Base-by-base conservation (phyloP, 1,140 invertebrate genomes). In the Musca domestica region DNA sequence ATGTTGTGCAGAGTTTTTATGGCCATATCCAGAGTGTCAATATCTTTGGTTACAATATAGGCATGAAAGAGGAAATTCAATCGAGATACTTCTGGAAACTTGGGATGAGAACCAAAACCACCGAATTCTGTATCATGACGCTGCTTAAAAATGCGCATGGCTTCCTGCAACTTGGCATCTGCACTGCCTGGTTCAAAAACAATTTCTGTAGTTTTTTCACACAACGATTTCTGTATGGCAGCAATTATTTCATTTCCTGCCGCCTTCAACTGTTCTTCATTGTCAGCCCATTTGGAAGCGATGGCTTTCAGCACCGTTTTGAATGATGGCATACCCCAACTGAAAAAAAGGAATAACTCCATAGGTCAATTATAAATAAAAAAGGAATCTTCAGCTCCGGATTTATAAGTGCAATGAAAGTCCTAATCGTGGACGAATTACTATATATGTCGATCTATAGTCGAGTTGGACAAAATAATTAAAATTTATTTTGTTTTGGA, bases 31-130 rank as follows among this genome's bases (percentile, higher is more conserved):
- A 95, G 83, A 54, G 85, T 76, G 30, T 87, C 85, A 34, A 82
- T 81, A 64, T 83, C 82, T 67, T 88, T 88, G 72, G 88, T 85
- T n/a, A 87, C 83, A 14, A 88, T 84, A 74, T 91, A 90, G 67
- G 88, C 86, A 71, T 91, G 88, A 71, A 96, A 92, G 0, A 96
- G 83, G 74, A 95, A 94, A 76, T 92, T 91, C 6, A 97, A 88
- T 77, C 93, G 94, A 2, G 91, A 89, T 46, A 95, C 91, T 77
- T 98, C 95, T 0, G 96, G 96, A 83, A 98, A 98, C 83, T 98
- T 98, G 0, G 95, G 95, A 2, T 92, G 88, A 20, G 84, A 81
- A 17, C 90, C 89, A 83, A 98, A 98, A 46, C 96, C 96, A 71
- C 95, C 92, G 80, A 87, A 90, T 58, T 88, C 83, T 12, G 87